Evolutionary conservation across 2,888 invertebrate species (phyloP).

Genomic region (Drosophila vallismaia): DNA sequence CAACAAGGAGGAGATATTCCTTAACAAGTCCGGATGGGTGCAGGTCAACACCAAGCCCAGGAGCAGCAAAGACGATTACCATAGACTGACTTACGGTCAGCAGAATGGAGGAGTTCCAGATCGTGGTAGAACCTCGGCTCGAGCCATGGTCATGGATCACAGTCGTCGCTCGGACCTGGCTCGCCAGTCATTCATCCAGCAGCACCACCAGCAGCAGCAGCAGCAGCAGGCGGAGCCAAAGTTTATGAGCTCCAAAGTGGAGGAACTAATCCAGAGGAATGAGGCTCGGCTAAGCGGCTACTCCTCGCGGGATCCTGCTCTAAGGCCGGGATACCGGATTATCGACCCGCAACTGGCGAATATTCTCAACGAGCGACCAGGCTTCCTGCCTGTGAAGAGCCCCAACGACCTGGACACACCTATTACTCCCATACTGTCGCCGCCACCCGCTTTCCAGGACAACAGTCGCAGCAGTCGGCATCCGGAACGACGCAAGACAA

Average conservation of each 20-base stretch:
- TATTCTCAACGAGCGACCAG: conserved; percentile 83
- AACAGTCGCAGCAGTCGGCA: conserved; percentile 79
- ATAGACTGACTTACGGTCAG: conserved; percentile 70
- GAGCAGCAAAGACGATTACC: conserved; percentile 76
- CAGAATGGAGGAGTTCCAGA: conserved; percentile 65
- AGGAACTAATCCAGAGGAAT: conserved; percentile 83
- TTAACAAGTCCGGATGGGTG: conserved; percentile 85
- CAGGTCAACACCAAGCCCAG: conserved; percentile 84
- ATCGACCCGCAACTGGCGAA: conserved; percentile 82
- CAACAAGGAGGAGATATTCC: conserved; percentile 82
- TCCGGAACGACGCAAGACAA: conserved; percentile 67
- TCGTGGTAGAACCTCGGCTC: conserved; percentile 70
- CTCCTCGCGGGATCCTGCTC: conserved; percentile 63
- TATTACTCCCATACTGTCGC: conserved; percentile 89
- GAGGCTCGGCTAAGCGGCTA: conserved; percentile 73
- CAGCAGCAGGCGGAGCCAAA: conserved; percentile 66
- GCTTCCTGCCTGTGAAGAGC: conserved; percentile 83
- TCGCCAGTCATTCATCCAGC: conserved; percentile 63
- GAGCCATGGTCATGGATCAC: conserved; percentile 54
- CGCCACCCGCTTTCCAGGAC: conserved; percentile 89
- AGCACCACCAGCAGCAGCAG: conserved; percentile 66
- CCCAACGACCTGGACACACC: conserved; percentile 85
- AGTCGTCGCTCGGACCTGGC: conserved; percentile 57
- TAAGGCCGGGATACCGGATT: conserved; percentile 82
- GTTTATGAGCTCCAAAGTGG: conserved; percentile 82